Base-by-base conservation (phyloP, 92 coral and sea anemone genomes). In the Epizoanthus rinbou region DNA sequence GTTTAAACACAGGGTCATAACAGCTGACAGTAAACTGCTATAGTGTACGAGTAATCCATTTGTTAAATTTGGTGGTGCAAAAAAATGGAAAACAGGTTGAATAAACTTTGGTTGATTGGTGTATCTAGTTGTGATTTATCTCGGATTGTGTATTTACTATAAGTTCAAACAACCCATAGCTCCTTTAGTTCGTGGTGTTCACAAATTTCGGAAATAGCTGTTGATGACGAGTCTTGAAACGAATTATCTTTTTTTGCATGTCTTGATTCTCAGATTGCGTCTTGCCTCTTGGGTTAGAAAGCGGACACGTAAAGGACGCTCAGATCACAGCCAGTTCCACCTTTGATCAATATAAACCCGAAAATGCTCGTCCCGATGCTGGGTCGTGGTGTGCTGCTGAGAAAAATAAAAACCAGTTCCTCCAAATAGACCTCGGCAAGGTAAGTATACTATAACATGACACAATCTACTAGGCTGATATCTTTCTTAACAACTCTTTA, bases 351-450 rank as follows among this genome's bases (percentile, higher is more conserved):
- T 67, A 15, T 41, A 67, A 33, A 41, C 73, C 73, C 17, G 19
- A 31, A 16, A 8, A 15, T 23, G 73, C 47, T 2, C 73, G 73
- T 33, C 73, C 18, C 11, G 39, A 67, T 41, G 45, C 47, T 3
- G 73, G 50, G 22, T 67, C 73, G 28, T 67, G 73, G 73, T 67
- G 73, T 14, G 73, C 73, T 67, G 19, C 17, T 2, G 8, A 33
- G 19, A 67, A 67, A 15, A 67, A 7, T 13, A 67, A 67, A 41
- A 19, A 67, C 4, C 73, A 67, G 41, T 67, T 67, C 9, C 73
- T 67, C 35, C 50, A 67, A 6, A 67, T 67, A 67, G 73, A 67
- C 73, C 73, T 67, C 10, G 73, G 73, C 18, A 14, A 33, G 73
- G 73, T 25, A 15, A 33, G 3, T 14, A 57, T n/a, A 57, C 19